Percentiles rank a stretch among this genome's conserved stretches.
These are phyloP conservation scores for Pelodiscus sinensis DNA, from an alignment of 2,113 vertebrate genomes.

Conservation along the genomic window DNA sequence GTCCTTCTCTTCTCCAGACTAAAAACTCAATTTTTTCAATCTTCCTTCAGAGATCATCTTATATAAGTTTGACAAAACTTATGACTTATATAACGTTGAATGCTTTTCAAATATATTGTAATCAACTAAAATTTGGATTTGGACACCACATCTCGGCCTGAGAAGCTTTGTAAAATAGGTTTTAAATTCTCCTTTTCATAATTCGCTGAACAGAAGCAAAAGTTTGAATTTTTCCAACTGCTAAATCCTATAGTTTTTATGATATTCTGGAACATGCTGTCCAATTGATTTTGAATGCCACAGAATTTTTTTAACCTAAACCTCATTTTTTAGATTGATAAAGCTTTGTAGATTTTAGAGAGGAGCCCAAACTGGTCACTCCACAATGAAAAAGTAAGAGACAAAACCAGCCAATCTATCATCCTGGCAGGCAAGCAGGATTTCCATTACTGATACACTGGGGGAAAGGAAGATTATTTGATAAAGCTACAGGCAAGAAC, in stretches of 20 bases:
- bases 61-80: not conserved
- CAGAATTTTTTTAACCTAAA: not conserved
- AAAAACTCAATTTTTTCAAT: too few species aligned
- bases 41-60: not conserved
- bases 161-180: not conserved
- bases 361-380: not conserved
- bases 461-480: not conserved
- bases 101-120: not conserved
- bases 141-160: not conserved
- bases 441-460: not conserved
- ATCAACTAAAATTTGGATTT: not conserved
- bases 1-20: too few species aligned
- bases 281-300: not conserved
- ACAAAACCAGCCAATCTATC: not conserved
- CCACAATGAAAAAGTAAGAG: not conserved
- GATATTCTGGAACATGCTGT: not conserved
- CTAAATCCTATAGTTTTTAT: not conserved
- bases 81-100: not conserved
- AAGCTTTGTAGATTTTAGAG: not conserved
- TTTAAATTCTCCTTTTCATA: not conserved
- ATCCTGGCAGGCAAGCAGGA: not conserved
- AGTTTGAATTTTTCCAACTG: not conserved
- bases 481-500: not conserved
- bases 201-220: not conserved
- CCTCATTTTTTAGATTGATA: not conserved